Base-by-base conservation (phyloP, 2,888 invertebrate species). In the Yponomeuta cagnagella region DNA sequence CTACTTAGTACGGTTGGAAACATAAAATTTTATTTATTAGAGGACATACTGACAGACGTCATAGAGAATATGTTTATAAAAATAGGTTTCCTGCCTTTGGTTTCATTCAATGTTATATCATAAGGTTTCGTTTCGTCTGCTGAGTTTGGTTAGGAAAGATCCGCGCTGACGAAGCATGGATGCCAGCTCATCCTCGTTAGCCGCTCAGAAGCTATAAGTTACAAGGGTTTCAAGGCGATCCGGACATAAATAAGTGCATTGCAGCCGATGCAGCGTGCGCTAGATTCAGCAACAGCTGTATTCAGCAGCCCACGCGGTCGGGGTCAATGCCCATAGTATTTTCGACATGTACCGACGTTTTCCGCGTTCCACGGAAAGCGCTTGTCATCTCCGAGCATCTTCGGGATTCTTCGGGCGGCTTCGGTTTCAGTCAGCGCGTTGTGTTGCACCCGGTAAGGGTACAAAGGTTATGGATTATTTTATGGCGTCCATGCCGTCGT, bases 331-430 rank as follows among this genome's bases (percentile, higher is more conserved):
- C 90, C 90, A 85, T 85, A 83, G 91, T 90, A 90, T 91, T 91
- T 91, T 90, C 90, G 90, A 91, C 91, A 90, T 90, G 88, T 89
- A 90, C 89, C 83, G 86, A 84, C 86, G 88, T 89, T 91, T 91
- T 91, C 91, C 91, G 91, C 91, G 91, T 91, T 91, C 91, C 89
- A 83, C 79, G 90, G 89, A 90, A 89, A 90, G 85, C 86, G 83
- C 82, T 81, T 87, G 88, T 87, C 88, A 86, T 86, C 87, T 87
- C 85, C 89, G 90, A 80, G 71, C 67, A 77, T 77, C 83, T 84
- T 89, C 90, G 89, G 80, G 69, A 73, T 71, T 76, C 77, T 75
- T 80, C 82, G 82, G 76, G 63, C 71, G 73, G 30, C 3, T 65
- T 65, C 65, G 65, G 73, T 75, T 77, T 77, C 77, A 77, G 76